Evolutionary conservation across 1,140 invertebrate species (phyloP).

Genomic region (Eriocheir sinensis): DNA sequence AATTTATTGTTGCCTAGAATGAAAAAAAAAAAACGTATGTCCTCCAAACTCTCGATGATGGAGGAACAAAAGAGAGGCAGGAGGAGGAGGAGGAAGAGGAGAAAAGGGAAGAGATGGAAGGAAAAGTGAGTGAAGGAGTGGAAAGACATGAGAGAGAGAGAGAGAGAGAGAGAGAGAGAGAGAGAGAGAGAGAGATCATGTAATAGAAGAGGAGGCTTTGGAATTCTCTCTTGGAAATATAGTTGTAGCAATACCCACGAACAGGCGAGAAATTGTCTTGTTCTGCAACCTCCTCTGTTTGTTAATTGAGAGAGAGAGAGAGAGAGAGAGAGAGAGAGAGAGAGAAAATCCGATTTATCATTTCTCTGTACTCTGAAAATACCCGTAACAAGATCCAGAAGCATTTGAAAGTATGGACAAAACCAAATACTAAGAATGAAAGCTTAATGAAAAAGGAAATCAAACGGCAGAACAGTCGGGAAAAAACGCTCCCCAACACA

Average conservation of each 20-base stretch:
- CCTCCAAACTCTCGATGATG: background rate
- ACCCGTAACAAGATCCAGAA: too few relatives aligned
- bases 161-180: background rate
- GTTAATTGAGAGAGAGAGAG: background rate
- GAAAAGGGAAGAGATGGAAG: too few relatives aligned
- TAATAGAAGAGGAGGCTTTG: background rate
- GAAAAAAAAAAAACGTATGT: background rate
- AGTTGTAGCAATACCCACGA: background rate
- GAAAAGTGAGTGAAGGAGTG: conserved; percentile 1
- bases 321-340: conserved; percentile 22
- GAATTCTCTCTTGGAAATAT: background rate
- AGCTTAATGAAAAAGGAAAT: too few relatives aligned
- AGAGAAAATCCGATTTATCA: too few relatives aligned
- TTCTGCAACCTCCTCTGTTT: background rate
- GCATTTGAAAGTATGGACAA: too few relatives aligned
- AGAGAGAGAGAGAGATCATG: background rate
- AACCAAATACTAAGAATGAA: too few relatives aligned
- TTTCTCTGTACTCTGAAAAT: too few relatives aligned
- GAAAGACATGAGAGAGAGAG: too few relatives aligned
- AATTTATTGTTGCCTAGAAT: background rate
- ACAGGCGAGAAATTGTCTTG: background rate
- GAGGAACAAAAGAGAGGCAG: too few relatives aligned
- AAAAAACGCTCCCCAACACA: too few relatives aligned
- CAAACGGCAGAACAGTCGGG: too few relatives aligned
- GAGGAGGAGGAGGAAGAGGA: too few relatives aligned